Evolutionary conservation across 2,797 vertebrate genomes (phyloP), one percentile per base, ranked within the genome.

Genomic region (Ciconia nigra): DNA sequence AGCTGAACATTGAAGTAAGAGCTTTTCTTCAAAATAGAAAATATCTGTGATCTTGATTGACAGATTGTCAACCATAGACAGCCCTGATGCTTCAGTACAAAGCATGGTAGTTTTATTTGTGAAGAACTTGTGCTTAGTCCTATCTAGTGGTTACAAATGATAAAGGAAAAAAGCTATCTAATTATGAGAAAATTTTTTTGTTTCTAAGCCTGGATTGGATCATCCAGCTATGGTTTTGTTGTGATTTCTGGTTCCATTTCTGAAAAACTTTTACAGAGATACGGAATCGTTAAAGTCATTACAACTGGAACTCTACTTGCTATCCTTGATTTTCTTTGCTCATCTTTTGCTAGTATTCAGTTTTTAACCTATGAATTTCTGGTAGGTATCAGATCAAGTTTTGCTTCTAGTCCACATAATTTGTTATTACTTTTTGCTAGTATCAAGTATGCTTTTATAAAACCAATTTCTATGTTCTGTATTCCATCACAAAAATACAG

Each of bases 351-450:
- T 74, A 12, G 25, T 41, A 15, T 82, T 61, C 55, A 93, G 11
- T 76, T 96, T 92, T 90, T 94, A 84, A 96, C 47, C n/a, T 74
- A 67, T 18, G 29, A 81, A 78, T 83, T 96, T 81, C 55, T 96
- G 41, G 72, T 83, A 63, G 44, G 26, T 70, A 41, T 94, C 35
- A 92, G 54, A 84, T 62, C 58, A 79, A 86, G 59, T 81, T 81
- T 92, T 62, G 29, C 61, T 81, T 93, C 80, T 61, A 95, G 62
- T 73, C 77, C 65, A 90, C 17, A 7, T 76, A 89, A 77, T 37
- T 69, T 49, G 10, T 41, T 54, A 26, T 21, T 70, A 37, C 42
- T 87, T 88, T 70, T 87, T 83, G 12, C 18, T 55, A 54, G 3
- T 49, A 52, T 62, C 37, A 67, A 59, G 3, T 42, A 61, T 19